Percentiles rank a stretch among this genome's conserved stretches.
Evolutionary conservation across 2,888 invertebrate species (phyloP).

Genomic region (Geophilus truncorum): DNA sequence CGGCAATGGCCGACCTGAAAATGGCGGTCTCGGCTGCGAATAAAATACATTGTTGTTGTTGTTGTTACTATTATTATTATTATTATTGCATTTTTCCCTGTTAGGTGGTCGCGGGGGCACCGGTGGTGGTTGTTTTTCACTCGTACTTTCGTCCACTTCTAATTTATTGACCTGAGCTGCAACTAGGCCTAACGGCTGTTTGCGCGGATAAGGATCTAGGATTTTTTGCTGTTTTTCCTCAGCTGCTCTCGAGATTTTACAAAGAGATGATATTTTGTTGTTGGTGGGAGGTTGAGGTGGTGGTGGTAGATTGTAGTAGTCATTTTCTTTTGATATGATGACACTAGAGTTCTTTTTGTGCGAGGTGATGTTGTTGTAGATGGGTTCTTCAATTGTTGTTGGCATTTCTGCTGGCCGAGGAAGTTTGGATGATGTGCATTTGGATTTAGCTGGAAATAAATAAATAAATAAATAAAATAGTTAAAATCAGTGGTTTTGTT

Average conservation of each 20-base stretch:
- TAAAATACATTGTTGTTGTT: not conserved
- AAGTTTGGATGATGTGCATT: not conserved
- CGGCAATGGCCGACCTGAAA: constrained; percentile 23
- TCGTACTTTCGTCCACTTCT: not conserved
- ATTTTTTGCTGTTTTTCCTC: not conserved
- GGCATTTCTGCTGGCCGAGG: not conserved
- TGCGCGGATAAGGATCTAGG: not conserved
- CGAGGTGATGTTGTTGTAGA: no score
- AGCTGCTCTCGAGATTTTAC: not conserved
- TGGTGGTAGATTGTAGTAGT: not conserved
- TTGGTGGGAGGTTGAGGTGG: not conserved
- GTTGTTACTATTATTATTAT: no score
- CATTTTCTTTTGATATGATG: not conserved
- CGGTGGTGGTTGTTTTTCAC: not conserved
- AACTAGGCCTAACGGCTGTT: not conserved
- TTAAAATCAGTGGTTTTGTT: no score
- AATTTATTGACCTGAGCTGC: not conserved
- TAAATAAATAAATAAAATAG: no score
- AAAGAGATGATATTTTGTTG: not conserved
- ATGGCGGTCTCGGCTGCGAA: not conserved
- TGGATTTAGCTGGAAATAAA: not conserved
- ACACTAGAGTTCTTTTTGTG: not conserved
- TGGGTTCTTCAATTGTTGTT: not conserved
- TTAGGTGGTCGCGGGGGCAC: not conserved
- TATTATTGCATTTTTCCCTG: not conserved